Evolutionary conservation across 2,888 invertebrate genomes (phyloP).

Genomic region (Diarsia brunnea): DNA sequence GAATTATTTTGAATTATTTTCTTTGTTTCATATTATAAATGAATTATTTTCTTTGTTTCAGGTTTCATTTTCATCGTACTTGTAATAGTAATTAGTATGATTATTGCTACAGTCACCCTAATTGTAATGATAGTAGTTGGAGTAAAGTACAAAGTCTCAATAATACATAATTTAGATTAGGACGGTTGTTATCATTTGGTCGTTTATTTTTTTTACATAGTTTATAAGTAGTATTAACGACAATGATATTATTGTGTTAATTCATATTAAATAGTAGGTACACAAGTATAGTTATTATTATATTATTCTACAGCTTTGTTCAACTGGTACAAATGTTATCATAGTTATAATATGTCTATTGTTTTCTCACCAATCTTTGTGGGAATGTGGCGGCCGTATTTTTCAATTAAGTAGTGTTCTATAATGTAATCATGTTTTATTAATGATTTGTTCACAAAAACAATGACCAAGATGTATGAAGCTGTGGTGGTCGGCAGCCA

Average conservation of each 20-base stretch:
- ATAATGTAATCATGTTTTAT: neutral
- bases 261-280: neutral
- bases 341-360: too few species aligned
- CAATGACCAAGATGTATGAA: neutral
- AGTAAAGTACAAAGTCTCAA: slow-evolving; percentile 41
- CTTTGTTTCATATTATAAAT: too few species aligned
- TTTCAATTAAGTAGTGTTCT: neutral
- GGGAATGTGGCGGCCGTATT: neutral
- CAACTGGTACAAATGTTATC: neutral
- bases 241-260: slow-evolving; percentile 4
- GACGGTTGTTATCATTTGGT: slow-evolving; percentile 13
- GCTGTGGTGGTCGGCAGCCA: neutral
- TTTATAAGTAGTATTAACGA: neutral
- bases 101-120: slow-evolving; percentile 37
- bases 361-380: neutral
- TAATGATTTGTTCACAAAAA: neutral
- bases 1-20: neutral
- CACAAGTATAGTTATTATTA: neutral
- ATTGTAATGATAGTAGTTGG: slow-evolving; percentile 35
- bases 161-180: slow-evolving; percentile 34
- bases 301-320: neutral
- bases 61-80: slow-evolving; percentile 61
- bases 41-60: slow-evolving; percentile 58
- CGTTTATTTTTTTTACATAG: slow-evolving; percentile 5
- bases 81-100: slow-evolving; percentile 33